phyloP scores from a whole-genome alignment of 2,113 vertebrate species.

The Zosterops japonicus region DNA sequence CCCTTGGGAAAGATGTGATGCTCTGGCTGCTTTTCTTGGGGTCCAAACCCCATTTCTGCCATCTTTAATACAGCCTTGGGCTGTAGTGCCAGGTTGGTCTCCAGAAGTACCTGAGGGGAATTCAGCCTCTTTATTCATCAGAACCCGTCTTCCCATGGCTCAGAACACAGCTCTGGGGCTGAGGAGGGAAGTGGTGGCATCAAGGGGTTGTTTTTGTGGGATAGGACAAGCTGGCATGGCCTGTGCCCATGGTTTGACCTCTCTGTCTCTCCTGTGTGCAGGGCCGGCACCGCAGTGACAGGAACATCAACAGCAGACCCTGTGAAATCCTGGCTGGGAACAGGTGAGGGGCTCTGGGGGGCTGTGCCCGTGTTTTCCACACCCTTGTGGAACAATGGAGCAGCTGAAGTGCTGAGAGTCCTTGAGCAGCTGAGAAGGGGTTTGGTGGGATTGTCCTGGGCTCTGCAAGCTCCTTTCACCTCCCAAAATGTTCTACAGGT shows the following conservation, averaged over 20 bases:
- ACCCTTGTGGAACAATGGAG: rapidly evolving
- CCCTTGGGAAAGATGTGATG: background rate
- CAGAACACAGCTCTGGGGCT: background rate
- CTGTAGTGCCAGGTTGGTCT: background rate
- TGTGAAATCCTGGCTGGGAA: constrained; percentile 84
- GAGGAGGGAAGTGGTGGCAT: background rate
- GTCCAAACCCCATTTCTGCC: background rate
- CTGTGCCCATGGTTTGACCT: background rate
- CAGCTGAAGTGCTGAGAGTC: background rate
- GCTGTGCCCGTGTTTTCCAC: background rate
- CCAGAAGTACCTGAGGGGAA: background rate
- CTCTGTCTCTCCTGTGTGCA: constrained; percentile 33
- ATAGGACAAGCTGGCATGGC: background rate
- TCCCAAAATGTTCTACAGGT: background rate
- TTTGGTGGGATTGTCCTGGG: background rate
- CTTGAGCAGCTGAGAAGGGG: background rate
- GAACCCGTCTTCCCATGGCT: background rate
- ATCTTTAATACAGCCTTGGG: background rate
- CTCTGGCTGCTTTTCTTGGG: background rate
- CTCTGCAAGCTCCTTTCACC: background rate
- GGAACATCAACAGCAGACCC: constrained; percentile 81
- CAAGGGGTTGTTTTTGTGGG: too few species aligned
- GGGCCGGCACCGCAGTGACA: constrained; percentile 86
- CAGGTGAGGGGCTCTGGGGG: constrained; percentile 75
- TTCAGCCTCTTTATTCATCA: background rate